A percentile compares a stretch with the other conserved stretches of the same genome.
phyloP scores from a whole-genome alignment of 2,888 invertebrate genomes.

The Bhutanitis thaidina region DNA sequence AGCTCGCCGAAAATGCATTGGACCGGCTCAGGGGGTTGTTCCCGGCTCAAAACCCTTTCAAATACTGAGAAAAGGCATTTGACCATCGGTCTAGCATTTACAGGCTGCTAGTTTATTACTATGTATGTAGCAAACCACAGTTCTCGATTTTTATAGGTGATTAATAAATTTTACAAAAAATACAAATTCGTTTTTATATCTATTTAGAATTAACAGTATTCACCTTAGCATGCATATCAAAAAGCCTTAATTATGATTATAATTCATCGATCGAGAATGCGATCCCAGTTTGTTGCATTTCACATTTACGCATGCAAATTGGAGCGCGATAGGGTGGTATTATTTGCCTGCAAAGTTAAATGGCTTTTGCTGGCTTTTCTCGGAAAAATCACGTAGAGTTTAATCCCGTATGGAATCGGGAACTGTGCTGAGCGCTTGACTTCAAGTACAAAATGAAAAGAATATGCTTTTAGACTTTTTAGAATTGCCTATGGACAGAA shows the following conservation, averaged over 20 bases:
- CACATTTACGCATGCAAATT: slow-evolving; percentile 54
- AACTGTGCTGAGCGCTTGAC: slow-evolving; percentile 23
- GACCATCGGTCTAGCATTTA: too few species aligned
- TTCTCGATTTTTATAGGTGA: too few species aligned
- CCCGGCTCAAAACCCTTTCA: too few species aligned
- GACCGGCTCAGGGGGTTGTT: too few species aligned
- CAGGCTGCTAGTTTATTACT: too few species aligned
- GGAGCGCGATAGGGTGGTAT: slow-evolving; percentile 44
- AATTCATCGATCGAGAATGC: slow-evolving; percentile 35
- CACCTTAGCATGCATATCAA: background rate
- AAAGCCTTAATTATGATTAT: slow-evolving; percentile 21
- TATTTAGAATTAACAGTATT: too few species aligned
- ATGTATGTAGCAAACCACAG: too few species aligned
- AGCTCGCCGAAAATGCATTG: too few species aligned
- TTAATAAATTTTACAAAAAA: too few species aligned
- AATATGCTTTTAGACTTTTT: slow-evolving; percentile 17
- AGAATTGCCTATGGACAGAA: too few species aligned
- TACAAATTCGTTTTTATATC: background rate
- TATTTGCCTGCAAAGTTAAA: slow-evolving; percentile 64
- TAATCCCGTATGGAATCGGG: slow-evolving; percentile 43
- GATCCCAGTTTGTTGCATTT: slow-evolving; percentile 45
- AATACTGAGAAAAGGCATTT: too few species aligned
- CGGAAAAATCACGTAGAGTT: slow-evolving; percentile 50
- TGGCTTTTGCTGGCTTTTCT: slow-evolving; percentile 51
- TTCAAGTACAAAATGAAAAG: slow-evolving; percentile 23